These are phyloP conservation scores for Macrobrachium rosenbergii DNA, from an alignment of 1,140 invertebrate genomes.

Conservation along the genomic window DNA sequence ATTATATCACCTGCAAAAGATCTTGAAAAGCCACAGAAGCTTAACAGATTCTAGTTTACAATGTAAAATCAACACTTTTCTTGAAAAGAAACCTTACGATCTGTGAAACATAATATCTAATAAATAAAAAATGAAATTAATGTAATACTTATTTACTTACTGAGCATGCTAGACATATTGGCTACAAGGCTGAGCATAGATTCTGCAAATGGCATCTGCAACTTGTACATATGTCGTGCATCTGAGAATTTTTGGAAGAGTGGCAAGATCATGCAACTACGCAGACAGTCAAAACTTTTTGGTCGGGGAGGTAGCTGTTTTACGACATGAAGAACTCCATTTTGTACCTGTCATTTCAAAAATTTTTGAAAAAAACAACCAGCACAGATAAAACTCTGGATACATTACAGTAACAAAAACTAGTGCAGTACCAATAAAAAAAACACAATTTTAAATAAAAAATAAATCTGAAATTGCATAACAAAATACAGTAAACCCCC, in stretches of 20 bases:
- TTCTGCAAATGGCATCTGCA: slow-evolving; percentile 46
- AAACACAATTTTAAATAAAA: too few relatives aligned
- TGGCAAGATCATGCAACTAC: slow-evolving; percentile 46
- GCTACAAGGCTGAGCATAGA: slow-evolving; percentile 23
- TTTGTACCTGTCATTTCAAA: slow-evolving; percentile 23
- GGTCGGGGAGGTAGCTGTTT: slow-evolving; percentile 4
- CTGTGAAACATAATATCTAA: not conserved
- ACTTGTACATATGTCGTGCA: not conserved
- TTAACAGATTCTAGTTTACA: too few relatives aligned
- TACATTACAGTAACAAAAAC: too few relatives aligned
- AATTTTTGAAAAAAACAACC: not conserved
- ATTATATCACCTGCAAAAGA: too few relatives aligned
- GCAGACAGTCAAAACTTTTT: slow-evolving; percentile 18
- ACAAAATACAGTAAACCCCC: too few relatives aligned
- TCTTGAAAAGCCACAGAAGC: too few relatives aligned
- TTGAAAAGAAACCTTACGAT: too few relatives aligned
- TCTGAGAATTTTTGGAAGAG: slow-evolving; percentile 45
- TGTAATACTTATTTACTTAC: slow-evolving; percentile 11
- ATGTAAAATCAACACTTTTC: too few relatives aligned
- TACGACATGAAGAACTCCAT: slow-evolving; percentile 20
- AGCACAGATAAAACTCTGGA: not conserved
- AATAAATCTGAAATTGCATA: too few relatives aligned
- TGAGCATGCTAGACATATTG: slow-evolving; percentile 8
- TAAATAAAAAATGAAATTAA: not conserved
- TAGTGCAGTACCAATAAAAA: too few relatives aligned